A percentile compares a stretch with the other conserved stretches of the same genome.
These are phyloP conservation scores for Lamellibrachia satsuma DNA, from an alignment of 2,888 invertebrate species.

Conservation along the genomic window DNA sequence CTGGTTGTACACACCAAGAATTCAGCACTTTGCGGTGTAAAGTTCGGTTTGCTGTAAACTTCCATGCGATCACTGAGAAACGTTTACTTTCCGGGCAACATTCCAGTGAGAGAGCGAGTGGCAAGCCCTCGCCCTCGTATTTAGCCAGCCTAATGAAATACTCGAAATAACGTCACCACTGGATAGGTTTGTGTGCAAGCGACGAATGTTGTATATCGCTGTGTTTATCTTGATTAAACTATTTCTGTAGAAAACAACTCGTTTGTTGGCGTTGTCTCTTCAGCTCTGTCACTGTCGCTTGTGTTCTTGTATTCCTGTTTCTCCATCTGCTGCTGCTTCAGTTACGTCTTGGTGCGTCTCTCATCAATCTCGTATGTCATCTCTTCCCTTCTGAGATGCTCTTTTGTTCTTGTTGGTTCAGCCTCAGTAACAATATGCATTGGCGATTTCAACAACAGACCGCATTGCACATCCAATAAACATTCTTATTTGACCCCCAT, in stretches of 20 bases:
- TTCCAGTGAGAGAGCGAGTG: neutral
- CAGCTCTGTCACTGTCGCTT: neutral
- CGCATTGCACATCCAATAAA: neutral
- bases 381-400: neutral
- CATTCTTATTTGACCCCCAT: neutral
- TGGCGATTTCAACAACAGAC: neutral
- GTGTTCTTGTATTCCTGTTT: neutral
- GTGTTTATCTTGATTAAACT: conserved; percentile 4
- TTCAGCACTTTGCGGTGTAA: neutral
- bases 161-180: neutral
- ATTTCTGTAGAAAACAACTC: neutral
- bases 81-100: neutral
- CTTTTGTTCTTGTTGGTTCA: conserved; percentile 13
- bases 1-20: neutral
- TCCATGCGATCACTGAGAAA: neutral
- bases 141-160: neutral
- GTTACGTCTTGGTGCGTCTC: neutral
- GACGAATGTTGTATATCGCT: neutral
- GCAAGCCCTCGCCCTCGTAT: neutral
- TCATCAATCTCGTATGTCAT: neutral
- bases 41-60: neutral
- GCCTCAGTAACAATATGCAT: neutral
- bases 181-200: neutral
- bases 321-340: neutral
- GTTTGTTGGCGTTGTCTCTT: neutral